Evolutionary conservation across 2,113 vertebrate genomes (phyloP).

Genomic region (Corynorhinus townsendii): DNA sequence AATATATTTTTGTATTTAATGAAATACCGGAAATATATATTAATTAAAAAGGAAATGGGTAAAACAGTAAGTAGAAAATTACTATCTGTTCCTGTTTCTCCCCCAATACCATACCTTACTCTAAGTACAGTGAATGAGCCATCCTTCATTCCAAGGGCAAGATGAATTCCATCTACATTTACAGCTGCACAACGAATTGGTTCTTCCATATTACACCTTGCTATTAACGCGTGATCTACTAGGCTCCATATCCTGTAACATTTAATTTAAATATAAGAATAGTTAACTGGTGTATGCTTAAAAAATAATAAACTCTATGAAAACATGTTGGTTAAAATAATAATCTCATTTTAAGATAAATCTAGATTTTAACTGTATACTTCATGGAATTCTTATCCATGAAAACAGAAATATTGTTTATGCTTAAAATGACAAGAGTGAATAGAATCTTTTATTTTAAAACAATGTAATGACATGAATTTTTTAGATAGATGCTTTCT

Average conservation of each 20-base stretch:
- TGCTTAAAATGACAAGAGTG: background rate
- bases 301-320: background rate
- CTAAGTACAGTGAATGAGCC: constrained; percentile 97
- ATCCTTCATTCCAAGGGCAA: constrained; percentile 98
- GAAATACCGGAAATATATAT: background rate
- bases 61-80: background rate
- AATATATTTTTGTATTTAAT: constrained; percentile 10
- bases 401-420: background rate
- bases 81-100: rapidly evolving
- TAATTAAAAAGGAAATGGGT: background rate
- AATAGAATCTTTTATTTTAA: background rate
- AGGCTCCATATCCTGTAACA: constrained; percentile 95
- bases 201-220: constrained; percentile 98
- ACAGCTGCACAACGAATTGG: constrained; percentile 96
- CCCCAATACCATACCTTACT: constrained; percentile 86
- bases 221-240: constrained; percentile 96
- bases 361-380: background rate
- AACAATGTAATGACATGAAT: background rate
- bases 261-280: constrained; percentile 38
- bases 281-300: background rate
- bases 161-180: constrained; percentile 95
- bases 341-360: constrained; percentile 21
- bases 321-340: constrained; percentile 20
- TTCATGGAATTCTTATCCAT: background rate
- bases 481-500: background rate